Conservation (phyloP, 2,888 invertebrate species). For the Aphelenchoides bicaudatus region DNA sequence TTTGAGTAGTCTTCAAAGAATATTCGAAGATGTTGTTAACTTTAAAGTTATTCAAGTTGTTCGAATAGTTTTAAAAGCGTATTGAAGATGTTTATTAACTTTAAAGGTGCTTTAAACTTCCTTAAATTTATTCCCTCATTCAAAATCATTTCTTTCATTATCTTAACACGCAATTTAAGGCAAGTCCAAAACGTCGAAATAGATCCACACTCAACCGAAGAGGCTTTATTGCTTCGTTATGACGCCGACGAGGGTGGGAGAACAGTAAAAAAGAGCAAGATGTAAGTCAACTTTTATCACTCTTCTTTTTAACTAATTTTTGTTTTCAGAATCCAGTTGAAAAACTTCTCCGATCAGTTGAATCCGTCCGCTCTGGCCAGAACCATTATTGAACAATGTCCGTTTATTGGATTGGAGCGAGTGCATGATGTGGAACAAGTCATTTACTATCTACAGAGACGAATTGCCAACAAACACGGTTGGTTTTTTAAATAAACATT, state of each 20-base stretch:
- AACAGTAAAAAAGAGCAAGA: conserved; percentile 31
- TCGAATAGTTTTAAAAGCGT: too few species aligned
- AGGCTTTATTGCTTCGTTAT: conserved; percentile 80
- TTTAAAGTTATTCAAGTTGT: too few species aligned
- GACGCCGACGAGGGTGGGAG: conserved; percentile 74
- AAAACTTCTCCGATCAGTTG: conserved; percentile 75
- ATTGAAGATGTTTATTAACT: neutral
- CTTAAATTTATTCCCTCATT: too few species aligned
- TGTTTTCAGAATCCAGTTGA: conserved; percentile 70
- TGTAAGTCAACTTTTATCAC: conserved; percentile 34
- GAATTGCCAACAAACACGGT: neutral
- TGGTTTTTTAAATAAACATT: neutral
- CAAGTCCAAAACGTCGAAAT: conserved; percentile 61
- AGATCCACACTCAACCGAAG: conserved; percentile 83
- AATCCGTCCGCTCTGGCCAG: conserved; percentile 76
- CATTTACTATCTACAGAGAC: conserved; percentile 79
- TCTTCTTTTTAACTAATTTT: neutral
- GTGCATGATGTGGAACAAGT: conserved; percentile 80
- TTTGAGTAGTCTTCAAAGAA: too few species aligned
- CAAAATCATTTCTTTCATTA: neutral
- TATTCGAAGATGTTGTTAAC: too few species aligned
- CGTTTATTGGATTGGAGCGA: conserved; percentile 75
- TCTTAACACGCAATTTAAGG: conserved; percentile 12
- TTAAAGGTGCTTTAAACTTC: neutral
- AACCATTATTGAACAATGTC: conserved; percentile 80